Base-by-base conservation (phyloP, 2,113 vertebrate species). In the Morone chrysops region DNA sequence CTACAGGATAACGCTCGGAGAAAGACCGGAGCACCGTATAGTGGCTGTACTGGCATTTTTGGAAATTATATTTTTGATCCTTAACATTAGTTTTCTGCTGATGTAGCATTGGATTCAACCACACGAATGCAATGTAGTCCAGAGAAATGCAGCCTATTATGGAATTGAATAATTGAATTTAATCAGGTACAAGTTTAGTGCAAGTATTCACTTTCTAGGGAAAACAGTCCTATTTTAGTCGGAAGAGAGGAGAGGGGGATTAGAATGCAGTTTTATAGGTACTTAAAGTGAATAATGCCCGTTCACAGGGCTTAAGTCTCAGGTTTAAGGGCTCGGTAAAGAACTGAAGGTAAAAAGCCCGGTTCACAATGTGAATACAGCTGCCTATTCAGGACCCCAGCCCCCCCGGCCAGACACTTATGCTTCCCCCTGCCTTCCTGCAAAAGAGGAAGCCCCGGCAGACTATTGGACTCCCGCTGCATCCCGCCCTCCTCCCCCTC, bases 301-400 rank as follows among this genome's bases (percentile, higher is more conserved):
- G 72, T 90, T 90, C 2, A 86, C 56, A 79, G 11, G 78, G 90
- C 78, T 90, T 90, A 80, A 85, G 72, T 84, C 82, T 89, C 77
- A 73, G 75, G 84, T 93, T 91, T 86, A 85, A 88, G 84, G 70
- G 67, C 71, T 71, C 75, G 0, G 2, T 75, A 83, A 89, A 89
- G 70, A 82, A 72, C 50, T 60, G 68, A 75, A 90, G 90, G 89
- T 91, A 65, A 89, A 89, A 85, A 78, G 87, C 53, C 48, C 22
- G 11, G 56, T 61, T 20, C 79, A 90, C 77, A 87, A 84, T 89
- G 90, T 87, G 91, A 93, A 92, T 93, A 89, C 90, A 93, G 94
- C 93, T 94, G 92, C 82, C 89, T 82, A 78, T 93, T 91, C 77
- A 93, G 73, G 80, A 67, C 50, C 75, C 61, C 70, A 17, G n/a